Conservation (phyloP, 2,113 vertebrate genomes). For the Pterocles burchelli region DNA sequence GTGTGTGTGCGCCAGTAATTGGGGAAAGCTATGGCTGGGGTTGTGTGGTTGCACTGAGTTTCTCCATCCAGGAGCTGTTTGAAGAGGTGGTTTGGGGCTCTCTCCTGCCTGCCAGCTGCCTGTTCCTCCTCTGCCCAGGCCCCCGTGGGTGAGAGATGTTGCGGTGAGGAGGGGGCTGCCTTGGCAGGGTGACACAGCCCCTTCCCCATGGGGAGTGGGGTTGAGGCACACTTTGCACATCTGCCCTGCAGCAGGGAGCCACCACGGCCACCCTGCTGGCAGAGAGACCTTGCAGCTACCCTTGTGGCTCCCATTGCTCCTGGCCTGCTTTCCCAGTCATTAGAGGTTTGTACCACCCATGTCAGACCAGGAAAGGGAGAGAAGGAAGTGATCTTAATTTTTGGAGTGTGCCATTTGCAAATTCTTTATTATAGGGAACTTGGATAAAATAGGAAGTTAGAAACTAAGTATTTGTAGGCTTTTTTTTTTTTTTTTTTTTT, state of each 20-base stretch:
- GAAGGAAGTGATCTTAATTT: not conserved
- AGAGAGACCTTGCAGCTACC: not conserved
- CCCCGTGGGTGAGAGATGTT: fast-evolving
- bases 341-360: not conserved
- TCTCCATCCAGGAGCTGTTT: not conserved
- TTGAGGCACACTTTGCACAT: fast-evolving
- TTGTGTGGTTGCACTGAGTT: too few species aligned
- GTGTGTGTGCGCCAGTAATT: not conserved
- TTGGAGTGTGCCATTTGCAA: not conserved
- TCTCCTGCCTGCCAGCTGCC: not conserved
- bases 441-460: not conserved
- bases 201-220: fast-evolving
- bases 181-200: fast-evolving
- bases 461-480: not conserved
- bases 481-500: not conserved
- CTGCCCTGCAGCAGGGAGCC: not conserved
- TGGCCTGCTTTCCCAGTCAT: not conserved
- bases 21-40: not conserved
- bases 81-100: not conserved
- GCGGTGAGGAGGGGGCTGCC: not conserved
- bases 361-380: not conserved
- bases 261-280: fast-evolving
- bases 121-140: fast-evolving
- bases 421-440: not conserved
- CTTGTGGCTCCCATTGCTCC: fast-evolving